Percentiles rank a stretch among this genome's conserved stretches.
Conservation (phyloP, 2,113 vertebrate species). For the Sebastes fasciatus region DNA sequence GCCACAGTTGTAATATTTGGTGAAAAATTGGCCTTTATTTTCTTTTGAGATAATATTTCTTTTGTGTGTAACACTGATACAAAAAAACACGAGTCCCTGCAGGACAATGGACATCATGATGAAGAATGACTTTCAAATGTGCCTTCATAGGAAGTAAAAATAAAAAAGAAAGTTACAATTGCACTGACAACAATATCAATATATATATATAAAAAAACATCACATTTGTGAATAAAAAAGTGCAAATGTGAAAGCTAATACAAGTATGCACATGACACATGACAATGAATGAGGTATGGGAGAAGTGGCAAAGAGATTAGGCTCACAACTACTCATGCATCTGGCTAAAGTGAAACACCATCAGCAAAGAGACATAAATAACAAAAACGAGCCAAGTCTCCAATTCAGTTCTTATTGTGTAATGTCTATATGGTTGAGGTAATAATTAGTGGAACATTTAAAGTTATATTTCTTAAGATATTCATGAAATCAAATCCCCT, state of each 20-base stretch:
- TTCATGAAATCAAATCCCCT: not conserved
- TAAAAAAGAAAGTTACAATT: constrained; percentile 76
- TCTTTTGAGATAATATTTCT: constrained; percentile 40
- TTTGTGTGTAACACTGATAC: constrained; percentile 71
- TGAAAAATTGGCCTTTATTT: constrained; percentile 81
- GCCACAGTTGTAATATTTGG: constrained; percentile 72
- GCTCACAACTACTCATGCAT: constrained; percentile 74
- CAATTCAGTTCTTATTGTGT: not conserved
- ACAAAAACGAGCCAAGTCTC: not conserved
- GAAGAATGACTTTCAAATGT: constrained; percentile 66
- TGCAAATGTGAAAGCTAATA: constrained; percentile 80
- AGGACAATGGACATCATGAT: constrained; percentile 52
- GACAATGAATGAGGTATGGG: constrained; percentile 73
- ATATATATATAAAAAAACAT: constrained; percentile 53
- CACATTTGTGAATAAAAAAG: constrained; percentile 75
- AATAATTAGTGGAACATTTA: not conserved
- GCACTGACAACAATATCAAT: constrained; percentile 68
- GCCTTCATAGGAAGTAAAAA: constrained; percentile 61
- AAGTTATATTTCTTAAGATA: not conserved
- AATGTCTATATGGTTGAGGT: not conserved
- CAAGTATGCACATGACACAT: constrained; percentile 65
- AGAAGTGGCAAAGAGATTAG: constrained; percentile 67
- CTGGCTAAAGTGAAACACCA: constrained; percentile 71
- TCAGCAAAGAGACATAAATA: constrained; percentile 34
- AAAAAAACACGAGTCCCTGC: constrained; percentile 66